Base-by-base conservation (phyloP, 2,888 invertebrate genomes). In the Plagodis pulveraria region DNA sequence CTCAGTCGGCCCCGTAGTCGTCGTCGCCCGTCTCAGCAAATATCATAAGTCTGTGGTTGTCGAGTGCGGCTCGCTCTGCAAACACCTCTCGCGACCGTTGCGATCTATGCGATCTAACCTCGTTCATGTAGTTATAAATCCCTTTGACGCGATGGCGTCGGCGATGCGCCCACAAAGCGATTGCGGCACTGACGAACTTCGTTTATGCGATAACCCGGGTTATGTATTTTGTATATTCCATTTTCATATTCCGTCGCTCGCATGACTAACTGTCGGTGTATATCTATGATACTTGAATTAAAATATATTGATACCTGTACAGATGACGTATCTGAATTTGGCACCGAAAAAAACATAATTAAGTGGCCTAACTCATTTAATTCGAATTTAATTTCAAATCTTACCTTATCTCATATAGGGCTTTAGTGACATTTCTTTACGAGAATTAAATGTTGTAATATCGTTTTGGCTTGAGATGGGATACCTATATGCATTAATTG, bases 21-120 rank as follows among this genome's bases (percentile, higher is more conserved):
- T 41, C 6, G 41, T 9, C 41, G 41, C 41, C n/a, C 43, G 45
- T 58, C 62, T 73, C 69, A 70, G 66, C 84, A 87, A 86, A 87
- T 83, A 86, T 84, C 78, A 84, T 83, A 83, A 84, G 80, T 80
- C 78, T 77, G 70, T 71, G 73, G 69, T 63, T 11, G 67, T 80
- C 78, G 79, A 32, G 11, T 43, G 45, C 36, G 43, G 36, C 35
- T 6, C 34, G 50, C 42, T 50, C 50, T 34, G 50, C 50, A 50
- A 50, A 50, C 50, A 50, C 22, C 22, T 22, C 40, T 49, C 42
- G 38, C 48, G n/a, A 48, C 34, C 47, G 48, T 9, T 77, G 77
- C 74, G 74, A 80, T 80, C 80, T 77, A 72, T 22, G 22, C 22
- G 22, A 22, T 74, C 74, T 63, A 66, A 54, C 66, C 44, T 59